Conservation (phyloP, 2,797 vertebrate species). For the Protosalanx chinensis region DNA sequence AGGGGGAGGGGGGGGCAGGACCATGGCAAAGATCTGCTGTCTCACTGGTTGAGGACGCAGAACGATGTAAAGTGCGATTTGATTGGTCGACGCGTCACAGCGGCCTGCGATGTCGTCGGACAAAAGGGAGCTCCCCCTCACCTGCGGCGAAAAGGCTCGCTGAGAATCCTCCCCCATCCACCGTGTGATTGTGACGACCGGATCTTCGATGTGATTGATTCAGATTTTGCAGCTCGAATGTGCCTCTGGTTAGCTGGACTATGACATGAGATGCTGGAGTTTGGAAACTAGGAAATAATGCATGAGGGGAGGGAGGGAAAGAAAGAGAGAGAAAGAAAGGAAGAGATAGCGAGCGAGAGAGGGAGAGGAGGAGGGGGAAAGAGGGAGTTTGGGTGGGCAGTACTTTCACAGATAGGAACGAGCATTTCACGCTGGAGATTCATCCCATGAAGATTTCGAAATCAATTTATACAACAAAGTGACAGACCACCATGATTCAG, state of each 20-base stretch:
- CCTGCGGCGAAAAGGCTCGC: neutral
- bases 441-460: constrained; percentile 25
- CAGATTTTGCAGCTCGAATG: constrained; percentile 5
- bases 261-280: constrained; percentile 20
- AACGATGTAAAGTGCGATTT: constrained; percentile 13
- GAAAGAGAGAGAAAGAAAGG: constrained; percentile 17
- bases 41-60: constrained; percentile 35
- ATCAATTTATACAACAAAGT: neutral
- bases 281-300: neutral
- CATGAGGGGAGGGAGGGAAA: constrained; percentile 4
- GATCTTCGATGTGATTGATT: constrained; percentile 11
- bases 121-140: constrained; percentile 29
- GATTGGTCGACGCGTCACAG: constrained; percentile 22
- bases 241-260: constrained; percentile 27
- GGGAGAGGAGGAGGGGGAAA: neutral
- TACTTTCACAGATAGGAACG: constrained; percentile 14
- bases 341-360: constrained; percentile 34
- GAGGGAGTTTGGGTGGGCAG: neutral
- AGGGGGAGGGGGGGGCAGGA: constrained; percentile 33
- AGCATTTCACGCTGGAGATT: constrained; percentile 51
- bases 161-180: constrained; percentile 7
- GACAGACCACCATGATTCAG: neutral
- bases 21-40: constrained; percentile 34
- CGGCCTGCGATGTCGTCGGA: constrained; percentile 16
- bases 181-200: constrained; percentile 15